Evolutionary conservation across 2,888 invertebrate genomes (phyloP).

Genomic region (Dione vanillae): DNA sequence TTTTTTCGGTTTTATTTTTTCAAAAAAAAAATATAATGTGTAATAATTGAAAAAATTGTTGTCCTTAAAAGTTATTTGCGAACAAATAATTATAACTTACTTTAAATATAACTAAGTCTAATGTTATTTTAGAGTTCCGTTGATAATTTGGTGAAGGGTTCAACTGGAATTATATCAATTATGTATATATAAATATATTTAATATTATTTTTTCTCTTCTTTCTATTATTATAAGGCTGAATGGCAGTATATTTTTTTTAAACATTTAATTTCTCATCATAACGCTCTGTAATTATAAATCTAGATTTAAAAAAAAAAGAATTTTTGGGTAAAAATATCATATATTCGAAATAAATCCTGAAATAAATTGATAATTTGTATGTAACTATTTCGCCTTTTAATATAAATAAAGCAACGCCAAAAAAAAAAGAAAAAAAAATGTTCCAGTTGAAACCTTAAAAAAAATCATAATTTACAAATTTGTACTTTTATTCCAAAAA

Average conservation of each 20-base stretch:
- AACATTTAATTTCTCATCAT: not conserved
- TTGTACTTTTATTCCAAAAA: constrained; percentile 42
- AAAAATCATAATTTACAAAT: constrained; percentile 31
- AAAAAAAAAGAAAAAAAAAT: not conserved
- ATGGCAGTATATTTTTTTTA: constrained; percentile 26
- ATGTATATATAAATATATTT: constrained; percentile 1
- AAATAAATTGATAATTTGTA: not conserved
- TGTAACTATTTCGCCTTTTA: not conserved
- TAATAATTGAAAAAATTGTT: constrained; percentile 44
- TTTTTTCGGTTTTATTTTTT: no score
- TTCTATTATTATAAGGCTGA: constrained; percentile 22
- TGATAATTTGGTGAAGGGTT: constrained; percentile 1
- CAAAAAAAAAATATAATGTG: no score
- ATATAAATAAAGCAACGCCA: not conserved
- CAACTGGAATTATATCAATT: constrained; percentile 6
- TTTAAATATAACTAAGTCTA: constrained; percentile 41
- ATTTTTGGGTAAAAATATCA: not conserved
- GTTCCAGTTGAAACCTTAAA: constrained; percentile 39
- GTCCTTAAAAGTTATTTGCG: constrained; percentile 52
- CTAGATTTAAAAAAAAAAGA: not conserved
- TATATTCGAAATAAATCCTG: not conserved
- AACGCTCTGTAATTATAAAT: not conserved
- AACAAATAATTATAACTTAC: constrained; percentile 49
- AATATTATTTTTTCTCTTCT: not conserved
- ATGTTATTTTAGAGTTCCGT: constrained; percentile 30